Evolutionary conservation across 2,113 vertebrate genomes (phyloP), one percentile per base, ranked within the genome.

Genomic region (Takifugu bimaculatus): DNA sequence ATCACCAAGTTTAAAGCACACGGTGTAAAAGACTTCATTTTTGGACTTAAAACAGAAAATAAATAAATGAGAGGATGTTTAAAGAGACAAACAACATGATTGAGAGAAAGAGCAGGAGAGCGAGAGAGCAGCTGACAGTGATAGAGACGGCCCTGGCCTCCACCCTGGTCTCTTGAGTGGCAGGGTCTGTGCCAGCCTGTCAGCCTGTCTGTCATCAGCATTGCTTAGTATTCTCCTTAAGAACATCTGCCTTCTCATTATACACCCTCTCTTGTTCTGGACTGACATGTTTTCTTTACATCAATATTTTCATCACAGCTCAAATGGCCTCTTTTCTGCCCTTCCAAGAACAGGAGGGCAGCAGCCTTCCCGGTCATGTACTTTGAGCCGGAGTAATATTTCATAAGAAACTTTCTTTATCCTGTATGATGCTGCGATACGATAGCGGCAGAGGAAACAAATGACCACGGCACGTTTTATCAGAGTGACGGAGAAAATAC

Each of bases 211-310:
- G 79, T 83, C 80, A 84, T 77, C 80, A 82, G 74, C 77, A 63
- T 84, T 86, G 84, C 75, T 91, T 88, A 88, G 87, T 89, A 90
- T 90, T 90, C 86, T 86, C 85, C 89, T 85, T 86, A 88, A 80
- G 78, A 87, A 80, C 80, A 71, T 86, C 84, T 63, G 70, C 77
- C 75, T 83, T 71, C 85, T 87, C 85, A 82, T 87, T 89, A 86
- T 82, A 87, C 81, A 77, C 82, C 69, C 42, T 44, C 83, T 72
- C 82, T 75, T 87, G 83, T 83, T 86, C 78, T 78, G 78, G 81
- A 87, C 83, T 87, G 83, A 87, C 81, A 80, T 86, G 87, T 87
- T 88, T 88, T 87, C 83, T 84, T 85, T 82, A 82, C 77, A 86
- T 85, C 76, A 67, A 85, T 84, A 83, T 83, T 82, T 86, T 72